Percentiles rank a stretch among this genome's conserved stretches.
Evolutionary conservation across 2,888 invertebrate species (phyloP).

Genomic region (Drosophila imparisetae): DNA sequence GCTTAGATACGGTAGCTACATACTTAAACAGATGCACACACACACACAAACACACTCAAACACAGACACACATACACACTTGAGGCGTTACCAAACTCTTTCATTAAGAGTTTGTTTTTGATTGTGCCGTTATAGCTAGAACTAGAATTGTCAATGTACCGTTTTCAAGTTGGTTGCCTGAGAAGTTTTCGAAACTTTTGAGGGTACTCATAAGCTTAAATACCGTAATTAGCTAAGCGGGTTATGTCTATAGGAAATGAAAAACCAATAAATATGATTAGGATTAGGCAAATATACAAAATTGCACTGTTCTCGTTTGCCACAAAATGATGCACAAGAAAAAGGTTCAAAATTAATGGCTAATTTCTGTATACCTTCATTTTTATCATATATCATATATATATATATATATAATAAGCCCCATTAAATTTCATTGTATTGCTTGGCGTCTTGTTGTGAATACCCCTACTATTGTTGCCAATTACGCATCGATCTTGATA

Average conservation of each 20-base stretch:
- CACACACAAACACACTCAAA: neutral
- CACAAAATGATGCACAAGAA: neutral
- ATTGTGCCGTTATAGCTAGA: neutral
- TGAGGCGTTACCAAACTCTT: neutral
- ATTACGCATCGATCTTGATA: slow-evolving; percentile 1
- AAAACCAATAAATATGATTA: neutral
- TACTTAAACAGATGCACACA: slow-evolving; percentile 5
- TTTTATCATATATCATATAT: too few species aligned
- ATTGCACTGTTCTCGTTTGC: neutral
- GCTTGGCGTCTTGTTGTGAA: slow-evolving; percentile 4
- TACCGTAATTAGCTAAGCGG: neutral
- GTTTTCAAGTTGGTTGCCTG: neutral
- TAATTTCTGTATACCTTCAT: neutral
- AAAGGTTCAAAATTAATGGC: neutral
- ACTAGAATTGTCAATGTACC: neutral
- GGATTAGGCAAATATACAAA: neutral
- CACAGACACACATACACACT: neutral
- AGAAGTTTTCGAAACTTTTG: neutral
- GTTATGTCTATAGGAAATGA: neutral
- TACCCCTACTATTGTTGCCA: slow-evolving; percentile 13
- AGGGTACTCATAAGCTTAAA: neutral
- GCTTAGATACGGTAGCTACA: slow-evolving; percentile 66
- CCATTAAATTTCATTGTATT: neutral
- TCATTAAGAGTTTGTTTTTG: neutral
- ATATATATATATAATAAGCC: too few species aligned